Base-by-base conservation (phyloP, 1,140 invertebrate genomes). In the Aleiodes sp. region DNA sequence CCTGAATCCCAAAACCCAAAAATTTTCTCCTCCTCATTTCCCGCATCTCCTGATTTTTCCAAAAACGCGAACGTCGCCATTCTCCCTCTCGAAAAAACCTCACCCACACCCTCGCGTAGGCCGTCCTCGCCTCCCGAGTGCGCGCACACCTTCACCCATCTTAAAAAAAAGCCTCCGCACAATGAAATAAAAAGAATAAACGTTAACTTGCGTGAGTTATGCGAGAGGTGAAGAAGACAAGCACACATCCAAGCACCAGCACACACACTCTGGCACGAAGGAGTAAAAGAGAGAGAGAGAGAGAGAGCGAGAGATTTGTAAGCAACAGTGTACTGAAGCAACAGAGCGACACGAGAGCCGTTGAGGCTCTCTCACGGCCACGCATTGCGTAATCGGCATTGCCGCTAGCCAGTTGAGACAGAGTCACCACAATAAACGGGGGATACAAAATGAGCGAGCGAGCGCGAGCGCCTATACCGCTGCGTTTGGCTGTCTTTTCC, bases 301-400 rank as follows among this genome's bases (percentile, higher is more conserved):
- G 24, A 61, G 4, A 70, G 21, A 64, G 61, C n/a, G n/a, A n/a
- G n/a, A n/a, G n/a, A n/a, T n/a, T n/a, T 52, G 46, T 61, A 31
- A 3, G 8, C 16, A 56, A 24, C 46, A 24, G 46, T 52, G 46
- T 12, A 52, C 26, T 52, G 46, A 52, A 52, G 46, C 16, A 52
- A 52, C 46, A 52, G 46, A 52, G 46, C 26, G 46, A 21, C 46
- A 52, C 46, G 46, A 52, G 46, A 52, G 46, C 19, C 46, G 43
- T 65, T 78, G 78, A 75, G 65, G 75, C 77, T 75, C 81, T 81
- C 83, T 82, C 82, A 84, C 82, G 83, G 81, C 81, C 82, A 84
- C 78, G 78, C 79, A 80, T 84, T 85, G 82, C 83, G 82, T 84
- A 84, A 84, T 82, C 80, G 76, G 70, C 77, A 79, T 75, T 78